These are phyloP conservation scores for Lacanobia wlatinum DNA, from an alignment of 2,888 invertebrate genomes.

Conservation along the genomic window DNA sequence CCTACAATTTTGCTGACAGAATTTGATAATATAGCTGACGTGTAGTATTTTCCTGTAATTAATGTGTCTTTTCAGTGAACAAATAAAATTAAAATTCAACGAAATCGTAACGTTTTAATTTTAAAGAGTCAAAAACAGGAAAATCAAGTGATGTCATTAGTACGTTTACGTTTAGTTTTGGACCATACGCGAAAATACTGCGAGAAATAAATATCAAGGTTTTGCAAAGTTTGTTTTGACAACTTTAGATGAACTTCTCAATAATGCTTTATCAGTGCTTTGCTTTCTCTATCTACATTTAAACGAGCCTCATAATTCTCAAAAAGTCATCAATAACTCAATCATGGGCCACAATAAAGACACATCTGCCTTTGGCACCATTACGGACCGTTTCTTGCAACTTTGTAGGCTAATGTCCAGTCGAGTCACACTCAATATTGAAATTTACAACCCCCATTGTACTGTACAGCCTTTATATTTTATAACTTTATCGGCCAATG, in stretches of 20 bases:
- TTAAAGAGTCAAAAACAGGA: no score
- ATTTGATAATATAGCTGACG: no score
- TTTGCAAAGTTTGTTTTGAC: not conserved
- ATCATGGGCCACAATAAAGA: conserved; percentile 21
- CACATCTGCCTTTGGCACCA: conserved; percentile 56
- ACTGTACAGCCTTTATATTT: conserved; percentile 73
- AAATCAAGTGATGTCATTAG: not conserved
- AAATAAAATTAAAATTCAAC: no score
- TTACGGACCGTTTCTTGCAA: conserved; percentile 73
- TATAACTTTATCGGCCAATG: conserved; percentile 81
- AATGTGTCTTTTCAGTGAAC: no score
- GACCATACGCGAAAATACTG: not conserved
- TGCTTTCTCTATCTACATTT: not conserved
- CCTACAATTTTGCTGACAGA: no score
- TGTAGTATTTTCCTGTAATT: no score
- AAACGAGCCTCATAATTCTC: not conserved
- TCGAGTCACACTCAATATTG: conserved; percentile 81
- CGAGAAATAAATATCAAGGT: not conserved
- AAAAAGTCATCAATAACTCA: conserved; percentile 40
- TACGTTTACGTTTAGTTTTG: not conserved
- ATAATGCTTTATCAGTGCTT: not conserved
- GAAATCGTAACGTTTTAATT: no score
- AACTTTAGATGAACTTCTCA: not conserved
- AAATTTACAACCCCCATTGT: conserved; percentile 85
- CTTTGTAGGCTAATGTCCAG: conserved; percentile 75